Evolutionary conservation across 1,140 invertebrate species (phyloP).

Genomic region (Drosophila tani): DNA sequence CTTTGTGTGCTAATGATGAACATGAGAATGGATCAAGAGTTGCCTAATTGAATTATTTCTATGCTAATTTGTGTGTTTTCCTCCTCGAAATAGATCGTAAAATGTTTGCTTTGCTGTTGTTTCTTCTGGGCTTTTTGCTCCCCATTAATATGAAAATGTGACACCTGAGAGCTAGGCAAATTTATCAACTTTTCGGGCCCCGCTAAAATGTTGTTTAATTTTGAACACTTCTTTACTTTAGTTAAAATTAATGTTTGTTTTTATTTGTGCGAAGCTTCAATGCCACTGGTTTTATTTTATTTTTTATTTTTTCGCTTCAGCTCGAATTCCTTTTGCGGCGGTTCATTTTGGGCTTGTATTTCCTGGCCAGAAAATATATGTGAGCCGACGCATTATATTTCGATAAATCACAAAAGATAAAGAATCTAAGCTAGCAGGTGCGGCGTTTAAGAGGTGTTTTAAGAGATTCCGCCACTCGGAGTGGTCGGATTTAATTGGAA

Average conservation of each 20-base stretch:
- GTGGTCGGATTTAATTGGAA: slow-evolving; percentile 19
- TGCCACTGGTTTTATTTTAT: slow-evolving; percentile 69
- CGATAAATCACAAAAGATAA: slow-evolving; percentile 47
- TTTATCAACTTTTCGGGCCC: slow-evolving; percentile 52
- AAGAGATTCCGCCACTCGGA: slow-evolving; percentile 5
- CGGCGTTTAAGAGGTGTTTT: slow-evolving; percentile 20
- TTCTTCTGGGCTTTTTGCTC: slow-evolving; percentile 21
- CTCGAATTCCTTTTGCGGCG: slow-evolving; percentile 55
- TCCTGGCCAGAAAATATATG: slow-evolving; percentile 36
- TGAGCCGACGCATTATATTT: slow-evolving; percentile 45
- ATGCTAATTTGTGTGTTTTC: slow-evolving; percentile 70
- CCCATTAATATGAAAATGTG: slow-evolving; percentile 63
- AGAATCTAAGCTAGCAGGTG: slow-evolving; percentile 30
- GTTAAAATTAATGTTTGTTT: slow-evolving; percentile 61
- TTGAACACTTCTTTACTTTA: slow-evolving; percentile 48
- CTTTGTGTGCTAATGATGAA: slow-evolving; percentile 57
- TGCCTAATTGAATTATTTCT: slow-evolving; percentile 77
- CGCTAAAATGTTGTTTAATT: slow-evolving; percentile 59
- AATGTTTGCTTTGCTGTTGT: slow-evolving; percentile 33
- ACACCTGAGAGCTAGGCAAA: slow-evolving; percentile 48
- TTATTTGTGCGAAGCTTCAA: slow-evolving; percentile 68
- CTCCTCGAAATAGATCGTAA: slow-evolving; percentile 49
- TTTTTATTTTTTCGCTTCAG: slow-evolving; percentile 21
- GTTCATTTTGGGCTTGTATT: slow-evolving; percentile 26
- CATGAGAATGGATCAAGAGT: slow-evolving; percentile 59